A percentile compares a stretch with the other conserved stretches of the same genome.
Conservation (phyloP, 2,888 invertebrate genomes). For the Suillia variegata region DNA sequence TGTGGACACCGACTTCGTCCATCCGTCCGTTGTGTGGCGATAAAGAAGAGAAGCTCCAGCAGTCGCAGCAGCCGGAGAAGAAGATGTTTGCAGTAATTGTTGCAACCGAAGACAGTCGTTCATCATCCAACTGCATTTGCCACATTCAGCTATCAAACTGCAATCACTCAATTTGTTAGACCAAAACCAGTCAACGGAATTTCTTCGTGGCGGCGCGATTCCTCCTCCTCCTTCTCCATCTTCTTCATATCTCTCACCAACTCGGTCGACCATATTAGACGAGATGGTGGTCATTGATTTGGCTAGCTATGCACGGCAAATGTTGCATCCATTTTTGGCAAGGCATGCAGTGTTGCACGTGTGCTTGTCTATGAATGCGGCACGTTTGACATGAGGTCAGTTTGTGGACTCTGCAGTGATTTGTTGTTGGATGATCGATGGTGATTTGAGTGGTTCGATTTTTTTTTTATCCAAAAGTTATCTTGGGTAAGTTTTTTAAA, state of each 20-base stretch:
- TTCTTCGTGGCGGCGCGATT: too few relatives aligned
- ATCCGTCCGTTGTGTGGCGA: too few relatives aligned
- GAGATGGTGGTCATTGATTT: background rate
- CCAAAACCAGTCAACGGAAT: slow-evolving; percentile 20
- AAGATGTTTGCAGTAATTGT: slow-evolving; percentile 7
- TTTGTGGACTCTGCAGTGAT: too few relatives aligned
- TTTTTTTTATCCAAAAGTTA: too few relatives aligned
- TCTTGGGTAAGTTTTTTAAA: too few relatives aligned
- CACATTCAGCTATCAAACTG: slow-evolving; percentile 26
- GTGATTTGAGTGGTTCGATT: too few relatives aligned
- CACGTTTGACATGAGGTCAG: slow-evolving; percentile 11
- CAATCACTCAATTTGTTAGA: slow-evolving; percentile 35
- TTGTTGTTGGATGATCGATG: too few relatives aligned
- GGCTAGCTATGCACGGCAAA: background rate
- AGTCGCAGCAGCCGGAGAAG: background rate
- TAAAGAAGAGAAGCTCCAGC: too few relatives aligned
- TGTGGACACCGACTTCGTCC: background rate
- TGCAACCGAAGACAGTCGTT: background rate
- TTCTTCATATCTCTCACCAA: slow-evolving; percentile 2
- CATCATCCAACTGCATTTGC: background rate
- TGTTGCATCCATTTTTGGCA: background rate
- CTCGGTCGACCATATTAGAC: background rate
- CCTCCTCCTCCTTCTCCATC: too few relatives aligned
- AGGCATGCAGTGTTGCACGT: background rate
- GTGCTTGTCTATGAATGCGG: background rate